These are phyloP conservation scores for Spongia lamella DNA, from an alignment of 37 sponge, comb jelly and placozoan species.

Conservation along the genomic window DNA sequence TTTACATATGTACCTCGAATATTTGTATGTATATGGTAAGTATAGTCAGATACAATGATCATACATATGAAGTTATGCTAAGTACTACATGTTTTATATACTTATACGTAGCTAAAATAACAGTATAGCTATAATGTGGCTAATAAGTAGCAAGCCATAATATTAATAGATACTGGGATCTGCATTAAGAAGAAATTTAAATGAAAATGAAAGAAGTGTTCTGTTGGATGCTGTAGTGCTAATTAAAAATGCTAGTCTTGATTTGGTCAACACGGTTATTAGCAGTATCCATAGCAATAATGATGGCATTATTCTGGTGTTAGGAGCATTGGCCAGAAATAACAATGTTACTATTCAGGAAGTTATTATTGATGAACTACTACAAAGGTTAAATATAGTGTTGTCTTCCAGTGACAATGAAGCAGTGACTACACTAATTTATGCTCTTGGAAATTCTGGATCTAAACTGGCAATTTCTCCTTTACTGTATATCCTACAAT, in stretches of 20 bases:
- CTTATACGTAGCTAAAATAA: too few relatives aligned
- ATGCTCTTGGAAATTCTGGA: constrained; percentile 53
- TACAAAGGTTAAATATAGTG: too few relatives aligned
- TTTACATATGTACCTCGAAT: too few relatives aligned
- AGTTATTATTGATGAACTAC: too few relatives aligned
- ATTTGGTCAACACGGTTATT: constrained; percentile 4
- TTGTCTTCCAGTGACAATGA: background rate
- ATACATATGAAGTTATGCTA: too few relatives aligned
- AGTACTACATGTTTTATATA: too few relatives aligned
- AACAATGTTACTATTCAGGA: too few relatives aligned
- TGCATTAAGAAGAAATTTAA: background rate
- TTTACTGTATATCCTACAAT: constrained; percentile 17
- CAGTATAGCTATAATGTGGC: too few relatives aligned
- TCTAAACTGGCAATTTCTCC: background rate
- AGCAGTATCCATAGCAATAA: background rate
- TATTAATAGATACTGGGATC: constrained; percentile 17
- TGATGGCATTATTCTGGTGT: constrained; percentile 32
- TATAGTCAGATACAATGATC: too few relatives aligned
- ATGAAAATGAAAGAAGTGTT: constrained; percentile 21
- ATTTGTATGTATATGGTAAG: too few relatives aligned
- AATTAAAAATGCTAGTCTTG: constrained; percentile 8
- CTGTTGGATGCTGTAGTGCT: constrained; percentile 19
- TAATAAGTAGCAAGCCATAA: too few relatives aligned
- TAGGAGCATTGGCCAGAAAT: constrained; percentile 23
- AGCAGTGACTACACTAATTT: constrained; percentile 17